Evolutionary conservation across 2,113 vertebrate genomes (phyloP).

Genomic region (Equus quagga): DNA sequence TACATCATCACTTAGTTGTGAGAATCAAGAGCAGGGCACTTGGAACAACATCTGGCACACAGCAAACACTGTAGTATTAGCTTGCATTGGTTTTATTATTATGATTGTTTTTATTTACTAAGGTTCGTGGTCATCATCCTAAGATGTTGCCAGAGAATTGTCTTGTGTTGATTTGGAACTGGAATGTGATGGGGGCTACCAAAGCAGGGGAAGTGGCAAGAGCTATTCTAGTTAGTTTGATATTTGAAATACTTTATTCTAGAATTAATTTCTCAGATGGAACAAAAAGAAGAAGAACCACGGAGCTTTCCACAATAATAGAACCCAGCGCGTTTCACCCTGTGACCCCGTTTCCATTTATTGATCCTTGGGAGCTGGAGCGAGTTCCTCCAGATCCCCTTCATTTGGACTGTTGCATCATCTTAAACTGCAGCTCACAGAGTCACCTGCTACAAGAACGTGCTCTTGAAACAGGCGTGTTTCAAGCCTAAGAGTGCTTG

Average conservation of each 20-base stretch:
- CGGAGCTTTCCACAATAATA: background rate
- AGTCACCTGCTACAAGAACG: background rate
- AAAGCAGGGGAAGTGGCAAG: background rate
- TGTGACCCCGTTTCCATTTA: background rate
- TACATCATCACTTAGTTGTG: background rate
- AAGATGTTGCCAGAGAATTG: background rate
- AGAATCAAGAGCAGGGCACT: background rate
- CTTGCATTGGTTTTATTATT: background rate
- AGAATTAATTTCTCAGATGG: slow-evolving; percentile 53
- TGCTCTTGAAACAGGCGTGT: background rate
- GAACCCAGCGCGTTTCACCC: background rate
- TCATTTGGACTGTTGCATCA: background rate
- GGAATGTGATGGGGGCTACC: slow-evolving; percentile 1
- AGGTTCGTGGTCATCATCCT: background rate
- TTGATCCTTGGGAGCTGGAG: background rate
- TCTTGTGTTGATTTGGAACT: background rate
- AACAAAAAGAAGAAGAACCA: slow-evolving; percentile 22
- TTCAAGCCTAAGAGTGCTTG: background rate
- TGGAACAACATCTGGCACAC: background rate
- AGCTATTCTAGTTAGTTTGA: background rate
- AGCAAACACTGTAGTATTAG: background rate
- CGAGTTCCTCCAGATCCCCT: background rate
- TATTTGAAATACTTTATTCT: slow-evolving; percentile 7
- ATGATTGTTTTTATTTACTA: slow-evolving; percentile 10
- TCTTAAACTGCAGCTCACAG: background rate